Evolutionary conservation across 2,888 invertebrate genomes (phyloP), one percentile per base, ranked within the genome.

Genomic region (Hirtodrosophila trivittata): DNA sequence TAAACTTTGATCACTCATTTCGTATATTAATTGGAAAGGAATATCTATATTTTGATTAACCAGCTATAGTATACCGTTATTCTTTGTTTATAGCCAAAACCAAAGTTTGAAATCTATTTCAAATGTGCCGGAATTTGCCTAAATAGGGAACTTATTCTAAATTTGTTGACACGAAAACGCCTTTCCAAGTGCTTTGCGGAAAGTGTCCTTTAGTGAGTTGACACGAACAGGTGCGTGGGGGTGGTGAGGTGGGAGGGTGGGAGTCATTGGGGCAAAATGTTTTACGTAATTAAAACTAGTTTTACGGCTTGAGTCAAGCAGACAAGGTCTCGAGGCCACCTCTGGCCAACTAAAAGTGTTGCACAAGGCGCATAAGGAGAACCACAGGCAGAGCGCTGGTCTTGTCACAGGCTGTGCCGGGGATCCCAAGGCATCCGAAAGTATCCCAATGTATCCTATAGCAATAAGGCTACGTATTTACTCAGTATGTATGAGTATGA

Each of bases 281-380:
- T 83, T 76, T 64, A 68, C 74, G 84, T 87, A 89, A 87, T 89
- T 89, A 86, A 87, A 89, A 89, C 76, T 77, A 88, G 68, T 80
- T 75, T 75, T 58, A 72, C 68, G 63, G 55, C 57, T 57, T 14
- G 42, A 35, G 46, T 41, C 35, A n/a, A 35, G 52, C 32, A 43
- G 16, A 16, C 21, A 45, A 16, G 33, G 32, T 52, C 13, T 14
- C 47, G 41, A 41, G 41, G 66, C 5, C 3, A 39, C 32, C 46
- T 49, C 25, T 14, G 21, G 8, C 32, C 38, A 46, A 50, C 42
- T 28, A 9, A 50, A 57, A 47, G 2, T 58, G 68, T 32, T 55
- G 47, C 58, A 51, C 8, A 43, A 26, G 41, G n/a, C 13, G 7
- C 38, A 38, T n/a, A 2, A 28, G 16, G 3, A n/a, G 14, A 5